Evolutionary conservation across 1,140 invertebrate species (phyloP).

Genomic region (Nomia melanderi): DNA sequence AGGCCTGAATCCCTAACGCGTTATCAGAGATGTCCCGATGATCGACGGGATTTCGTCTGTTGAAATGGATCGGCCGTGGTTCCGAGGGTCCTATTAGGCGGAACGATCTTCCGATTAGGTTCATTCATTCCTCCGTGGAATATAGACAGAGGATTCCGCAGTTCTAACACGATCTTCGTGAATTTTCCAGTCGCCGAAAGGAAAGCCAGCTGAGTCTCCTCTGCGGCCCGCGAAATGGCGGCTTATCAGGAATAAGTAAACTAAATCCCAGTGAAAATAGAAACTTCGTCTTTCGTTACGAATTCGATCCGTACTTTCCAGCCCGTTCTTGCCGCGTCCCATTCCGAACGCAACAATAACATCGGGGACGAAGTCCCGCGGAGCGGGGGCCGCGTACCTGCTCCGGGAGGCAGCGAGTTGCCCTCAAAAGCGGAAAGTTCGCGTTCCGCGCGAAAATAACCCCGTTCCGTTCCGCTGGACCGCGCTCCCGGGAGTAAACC

Average conservation of each 20-base stretch:
- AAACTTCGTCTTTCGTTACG: too few relatives aligned
- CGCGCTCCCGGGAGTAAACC: not conserved
- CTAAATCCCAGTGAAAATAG: too few relatives aligned
- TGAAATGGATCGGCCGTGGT: not conserved
- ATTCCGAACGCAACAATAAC: slow-evolving; percentile 6
- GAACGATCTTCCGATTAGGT: not conserved
- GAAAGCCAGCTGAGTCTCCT: too few relatives aligned
- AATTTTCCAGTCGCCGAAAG: too few relatives aligned
- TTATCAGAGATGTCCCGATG: not conserved
- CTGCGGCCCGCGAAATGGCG: too few relatives aligned
- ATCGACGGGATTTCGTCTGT: not conserved
- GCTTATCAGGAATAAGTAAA: too few relatives aligned
- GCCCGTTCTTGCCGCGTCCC: not conserved
- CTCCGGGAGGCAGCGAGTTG: not conserved
- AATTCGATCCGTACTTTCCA: too few relatives aligned
- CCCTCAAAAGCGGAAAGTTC: not conserved
- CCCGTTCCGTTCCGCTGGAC: slow-evolving; percentile 4
- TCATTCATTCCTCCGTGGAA: too few relatives aligned
- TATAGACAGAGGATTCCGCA: too few relatives aligned
- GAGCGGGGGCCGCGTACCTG: not conserved
- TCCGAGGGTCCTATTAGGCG: slow-evolving; percentile 12
- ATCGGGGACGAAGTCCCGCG: not conserved
- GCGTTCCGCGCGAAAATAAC: slow-evolving; percentile 7
- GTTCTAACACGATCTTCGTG: too few relatives aligned
- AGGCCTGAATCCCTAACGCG: not conserved